Percentiles rank a stretch among this genome's conserved stretches.
Conservation (phyloP, 1,140 invertebrate genomes). For the Drosophila auraria region DNA sequence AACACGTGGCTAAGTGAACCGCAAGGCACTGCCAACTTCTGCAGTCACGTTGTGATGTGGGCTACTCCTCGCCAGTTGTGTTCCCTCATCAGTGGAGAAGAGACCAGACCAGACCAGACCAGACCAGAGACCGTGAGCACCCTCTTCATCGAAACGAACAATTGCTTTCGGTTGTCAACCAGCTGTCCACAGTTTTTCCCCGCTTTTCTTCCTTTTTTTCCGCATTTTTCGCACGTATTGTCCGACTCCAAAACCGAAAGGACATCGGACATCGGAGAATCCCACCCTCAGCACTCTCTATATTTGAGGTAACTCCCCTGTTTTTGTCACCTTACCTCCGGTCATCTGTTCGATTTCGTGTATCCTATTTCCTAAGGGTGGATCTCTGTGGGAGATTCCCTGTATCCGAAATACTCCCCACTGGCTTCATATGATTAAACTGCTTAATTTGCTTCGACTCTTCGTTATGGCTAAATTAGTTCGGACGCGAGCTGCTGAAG, state of each 20-base stretch:
- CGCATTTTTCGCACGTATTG: slow-evolving; percentile 77
- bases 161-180: slow-evolving; percentile 75
- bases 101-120: slow-evolving; percentile 7
- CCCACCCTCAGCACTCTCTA: slow-evolving; percentile 4
- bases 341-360: slow-evolving; percentile 34
- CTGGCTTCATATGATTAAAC: slow-evolving; percentile 63
- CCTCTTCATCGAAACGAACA: slow-evolving; percentile 51
- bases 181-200: slow-evolving; percentile 76
- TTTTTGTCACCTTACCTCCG: slow-evolving; percentile 29
- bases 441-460: slow-evolving; percentile 55
- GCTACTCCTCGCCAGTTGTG: slow-evolving; percentile 22
- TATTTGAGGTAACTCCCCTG: slow-evolving; percentile 22
- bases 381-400: slow-evolving; percentile 10
- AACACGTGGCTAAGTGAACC: slow-evolving; percentile 74
- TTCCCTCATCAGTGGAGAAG: slow-evolving; percentile 31
- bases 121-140: slow-evolving; percentile 19
- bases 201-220: slow-evolving; percentile 60
- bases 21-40: slow-evolving; percentile 61
- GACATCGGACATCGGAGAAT: background rate
- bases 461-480: slow-evolving; percentile 60
- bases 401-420: slow-evolving; percentile 19
- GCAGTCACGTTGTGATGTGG: slow-evolving; percentile 66
- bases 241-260: slow-evolving; percentile 44
- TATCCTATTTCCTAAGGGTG: slow-evolving; percentile 17
- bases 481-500: slow-evolving; percentile 8